Percentiles rank a stretch among this genome's conserved stretches.
These are phyloP conservation scores for Illadopsis cleaveri DNA, from an alignment of 2,113 vertebrate species.

Conservation along the genomic window DNA sequence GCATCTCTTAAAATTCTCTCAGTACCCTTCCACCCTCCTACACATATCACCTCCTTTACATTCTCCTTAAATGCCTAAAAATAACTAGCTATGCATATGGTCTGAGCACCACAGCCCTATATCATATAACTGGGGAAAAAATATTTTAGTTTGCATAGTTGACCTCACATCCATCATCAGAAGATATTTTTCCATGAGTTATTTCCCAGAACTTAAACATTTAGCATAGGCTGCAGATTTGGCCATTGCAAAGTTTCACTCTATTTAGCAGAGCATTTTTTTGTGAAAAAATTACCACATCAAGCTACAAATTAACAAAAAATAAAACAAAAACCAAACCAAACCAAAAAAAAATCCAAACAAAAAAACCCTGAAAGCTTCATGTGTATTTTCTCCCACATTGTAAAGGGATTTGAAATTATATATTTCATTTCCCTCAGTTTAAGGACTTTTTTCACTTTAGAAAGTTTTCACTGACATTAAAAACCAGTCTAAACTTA, in stretches of 20 bases:
- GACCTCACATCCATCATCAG: conserved; percentile 43
- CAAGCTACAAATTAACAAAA: not conserved
- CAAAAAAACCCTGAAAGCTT: not conserved
- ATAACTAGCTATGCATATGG: conserved; percentile 63
- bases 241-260: not conserved
- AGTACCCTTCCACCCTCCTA: conserved; percentile 52
- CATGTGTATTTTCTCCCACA: not conserved
- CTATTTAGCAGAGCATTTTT: not conserved
- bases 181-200: not conserved
- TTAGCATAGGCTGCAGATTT: not conserved
- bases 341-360: not conserved
- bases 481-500: not conserved
- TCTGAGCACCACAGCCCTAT: conserved; percentile 60
- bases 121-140: conserved; percentile 2
- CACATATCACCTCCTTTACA: conserved; percentile 59
- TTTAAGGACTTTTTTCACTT: not conserved
- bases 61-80: conserved; percentile 61
- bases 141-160: conserved; percentile 38
- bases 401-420: not conserved
- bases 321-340: not conserved
- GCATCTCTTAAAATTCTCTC: conserved; percentile 17
- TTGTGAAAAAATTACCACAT: not conserved
- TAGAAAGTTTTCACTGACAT: not conserved
- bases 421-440: not conserved
- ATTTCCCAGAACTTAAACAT: not conserved